Percentiles rank a stretch among this genome's conserved stretches.
Evolutionary conservation across 2,888 invertebrate genomes (phyloP).

Genomic region (Drosophila pegasa): DNA sequence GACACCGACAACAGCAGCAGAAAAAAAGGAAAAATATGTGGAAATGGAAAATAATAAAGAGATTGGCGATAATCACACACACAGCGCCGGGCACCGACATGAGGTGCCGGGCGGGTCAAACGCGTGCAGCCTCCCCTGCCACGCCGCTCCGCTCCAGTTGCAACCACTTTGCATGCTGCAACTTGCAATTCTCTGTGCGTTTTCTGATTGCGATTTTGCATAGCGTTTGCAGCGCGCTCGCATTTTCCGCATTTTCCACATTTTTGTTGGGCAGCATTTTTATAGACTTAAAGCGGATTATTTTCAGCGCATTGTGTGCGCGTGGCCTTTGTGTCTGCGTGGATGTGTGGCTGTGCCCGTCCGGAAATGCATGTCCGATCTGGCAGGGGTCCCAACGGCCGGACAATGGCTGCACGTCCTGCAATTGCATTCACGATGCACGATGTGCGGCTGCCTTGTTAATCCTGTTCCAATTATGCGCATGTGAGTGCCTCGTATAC

Average conservation of each 20-base stretch:
- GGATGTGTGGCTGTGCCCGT: conserved; percentile 14
- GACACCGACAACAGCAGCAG: conserved; percentile 31
- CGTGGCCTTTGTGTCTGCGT: conserved; percentile 41
- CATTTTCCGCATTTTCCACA: conserved; percentile 45
- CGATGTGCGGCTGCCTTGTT: conserved; percentile 65
- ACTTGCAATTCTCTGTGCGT: conserved; percentile 16
- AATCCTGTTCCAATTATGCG: conserved; percentile 78
- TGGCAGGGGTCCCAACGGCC: conserved; percentile 34
- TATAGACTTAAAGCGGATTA: conserved; percentile 82
- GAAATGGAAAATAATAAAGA: conserved; percentile 15
- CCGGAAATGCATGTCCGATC: conserved; percentile 62
- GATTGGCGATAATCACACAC: conserved; percentile 60
- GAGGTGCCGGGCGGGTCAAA: conserved; percentile 74
- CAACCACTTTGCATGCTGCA: conserved; percentile 51
- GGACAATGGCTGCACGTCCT: conserved; percentile 58
- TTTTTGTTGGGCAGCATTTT: conserved; percentile 68
- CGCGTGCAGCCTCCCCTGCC: conserved; percentile 40
- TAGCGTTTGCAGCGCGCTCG: neutral
- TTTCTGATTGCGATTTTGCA: conserved; percentile 6
- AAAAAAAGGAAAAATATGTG: conserved; percentile 22
- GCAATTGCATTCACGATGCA: conserved; percentile 65
- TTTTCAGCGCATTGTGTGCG: conserved; percentile 68
- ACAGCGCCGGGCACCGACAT: neutral
- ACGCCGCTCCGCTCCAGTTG: conserved; percentile 17
- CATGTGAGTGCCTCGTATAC: conserved; percentile 73